Base-by-base conservation (phyloP, 2,888 invertebrate species). In the Drosophila mettleri region DNA sequence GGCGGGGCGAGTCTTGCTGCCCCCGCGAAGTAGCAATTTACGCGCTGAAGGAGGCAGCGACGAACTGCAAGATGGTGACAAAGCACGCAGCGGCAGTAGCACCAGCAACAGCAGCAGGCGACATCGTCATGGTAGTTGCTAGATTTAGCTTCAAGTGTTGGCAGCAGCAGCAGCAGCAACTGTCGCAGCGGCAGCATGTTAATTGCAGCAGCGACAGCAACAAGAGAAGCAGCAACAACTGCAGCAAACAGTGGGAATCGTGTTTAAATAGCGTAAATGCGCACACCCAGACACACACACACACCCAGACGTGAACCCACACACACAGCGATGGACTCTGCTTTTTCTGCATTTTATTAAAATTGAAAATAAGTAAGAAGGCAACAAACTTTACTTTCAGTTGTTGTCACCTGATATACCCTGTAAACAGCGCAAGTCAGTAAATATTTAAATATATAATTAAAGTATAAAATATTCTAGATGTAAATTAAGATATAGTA, bases 1-100 rank as follows among this genome's bases (percentile, higher is more conserved):
- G 7, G 6, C 34, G 22, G 2, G n/a, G 7, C 29, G 39, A 31
- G 6, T 6, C 14, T 52, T 12, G 41, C 38, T n/a, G 55, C 27
- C 27, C 85, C 85, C 78, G 62, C 84, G 80, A 88, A 86, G 85
- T 86, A 86, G 88, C 88, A 88, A 88, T 83, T 88, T 88, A 77
- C 73, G 79, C 80, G 80, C 72, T 73, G 69, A 77, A 79, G 81
- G 64, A 70, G 78, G 74, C 78, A 59, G 68, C 75, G 65, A 66
- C 73, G 65, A 68, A 73, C 67, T 64, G 77, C 68, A 69, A 75
- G 78, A 86, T 74, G 78, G 83, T 78, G 80, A 83, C 83, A 83
- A 80, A 79, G 86, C 86, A 86, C 69, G 79, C 73, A 45, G 24
- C 24, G 38, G 59, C 55, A 62, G 49, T 38, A 49, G 36, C 60